phyloP scores from a whole-genome alignment of 2,113 vertebrate genomes.

The Petromus typicus region DNA sequence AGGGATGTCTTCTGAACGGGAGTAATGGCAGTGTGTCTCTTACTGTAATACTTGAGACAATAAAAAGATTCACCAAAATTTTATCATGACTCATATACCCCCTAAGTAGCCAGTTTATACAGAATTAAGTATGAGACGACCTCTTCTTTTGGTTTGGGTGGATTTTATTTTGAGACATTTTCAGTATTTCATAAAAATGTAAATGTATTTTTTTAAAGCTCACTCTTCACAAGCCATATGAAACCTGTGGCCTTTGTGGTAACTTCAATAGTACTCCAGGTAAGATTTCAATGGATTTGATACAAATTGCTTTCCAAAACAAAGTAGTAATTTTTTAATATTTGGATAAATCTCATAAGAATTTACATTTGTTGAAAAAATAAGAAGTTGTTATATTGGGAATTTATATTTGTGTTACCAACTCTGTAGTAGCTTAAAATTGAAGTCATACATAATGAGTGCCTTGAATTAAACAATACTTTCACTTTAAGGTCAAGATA shows the following conservation, averaged over 20 bases:
- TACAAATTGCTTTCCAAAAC: neutral
- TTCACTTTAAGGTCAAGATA: conserved; percentile 71
- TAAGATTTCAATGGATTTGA: conserved; percentile 57
- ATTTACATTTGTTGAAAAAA: conserved; percentile 11
- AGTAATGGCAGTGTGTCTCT: neutral
- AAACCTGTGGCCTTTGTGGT: conserved; percentile 83
- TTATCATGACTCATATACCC: neutral
- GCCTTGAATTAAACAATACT: neutral
- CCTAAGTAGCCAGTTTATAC: neutral
- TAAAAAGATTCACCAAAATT: neutral
- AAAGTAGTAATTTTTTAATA: neutral
- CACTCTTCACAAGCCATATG: conserved; percentile 73
- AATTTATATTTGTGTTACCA: neutral
- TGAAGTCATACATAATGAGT: neutral
- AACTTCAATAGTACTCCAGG: conserved; percentile 76
- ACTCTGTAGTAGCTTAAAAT: neutral
- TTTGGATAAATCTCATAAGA: neutral
- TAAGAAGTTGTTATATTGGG: neutral
- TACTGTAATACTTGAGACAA: neutral
- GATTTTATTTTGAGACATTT: conserved; percentile 9
- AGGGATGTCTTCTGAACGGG: neutral
- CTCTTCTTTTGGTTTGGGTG: neutral
- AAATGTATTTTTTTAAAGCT: conserved; percentile 69
- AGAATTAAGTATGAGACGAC: neutral
- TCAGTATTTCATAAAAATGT: conserved; percentile 37